phyloP scores from a whole-genome alignment of 2,797 vertebrate species.

The Lerista edwardsae region DNA sequence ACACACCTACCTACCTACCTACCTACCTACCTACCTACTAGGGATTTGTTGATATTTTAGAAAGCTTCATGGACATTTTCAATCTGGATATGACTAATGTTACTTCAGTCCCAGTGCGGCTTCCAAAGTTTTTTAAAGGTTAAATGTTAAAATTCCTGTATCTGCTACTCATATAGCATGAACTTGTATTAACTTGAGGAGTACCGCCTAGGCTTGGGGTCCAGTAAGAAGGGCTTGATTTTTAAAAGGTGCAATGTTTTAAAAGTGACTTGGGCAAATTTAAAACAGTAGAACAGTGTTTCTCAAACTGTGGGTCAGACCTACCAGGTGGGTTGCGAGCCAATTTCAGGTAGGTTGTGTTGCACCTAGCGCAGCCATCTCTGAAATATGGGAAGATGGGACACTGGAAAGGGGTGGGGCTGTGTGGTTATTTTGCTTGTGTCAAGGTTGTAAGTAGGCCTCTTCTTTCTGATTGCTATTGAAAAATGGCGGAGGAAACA shows the following conservation, averaged over 20 bases:
- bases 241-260: background rate
- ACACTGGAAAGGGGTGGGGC: too few species aligned
- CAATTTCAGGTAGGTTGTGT: too few species aligned
- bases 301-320: too few species aligned
- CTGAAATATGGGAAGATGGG: too few species aligned
- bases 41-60: conserved; percentile 50
- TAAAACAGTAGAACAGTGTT: too few species aligned
- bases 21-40: background rate
- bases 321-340: too few species aligned
- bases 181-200: background rate
- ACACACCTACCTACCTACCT: too few species aligned
- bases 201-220: background rate
- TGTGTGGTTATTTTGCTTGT: too few species aligned
- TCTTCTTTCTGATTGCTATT: too few species aligned
- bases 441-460: too few species aligned
- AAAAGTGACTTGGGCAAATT: background rate
- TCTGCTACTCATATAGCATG: background rate
- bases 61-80: conserved; percentile 48
- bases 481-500: too few species aligned
- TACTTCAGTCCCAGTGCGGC: conserved; percentile 33
- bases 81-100: conserved; percentile 46
- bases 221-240: background rate
- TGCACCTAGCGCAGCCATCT: too few species aligned
- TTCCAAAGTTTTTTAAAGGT: background rate
- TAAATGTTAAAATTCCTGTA: background rate